Evolutionary conservation across 1,140 invertebrate species (phyloP).

Genomic region (Andrena cerasifolii): DNA sequence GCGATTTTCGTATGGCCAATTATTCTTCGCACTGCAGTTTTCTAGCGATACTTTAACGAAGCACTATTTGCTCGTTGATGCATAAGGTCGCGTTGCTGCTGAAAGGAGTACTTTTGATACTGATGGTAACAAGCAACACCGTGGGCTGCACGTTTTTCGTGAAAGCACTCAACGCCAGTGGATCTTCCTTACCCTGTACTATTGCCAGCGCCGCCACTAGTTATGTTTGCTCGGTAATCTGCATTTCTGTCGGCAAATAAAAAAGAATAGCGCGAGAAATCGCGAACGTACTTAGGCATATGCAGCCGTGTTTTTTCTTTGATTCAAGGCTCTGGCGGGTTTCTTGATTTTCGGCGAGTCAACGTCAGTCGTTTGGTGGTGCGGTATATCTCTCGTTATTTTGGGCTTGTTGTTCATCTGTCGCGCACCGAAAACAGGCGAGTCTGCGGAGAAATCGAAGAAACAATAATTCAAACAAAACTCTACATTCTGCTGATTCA

Average conservation of each 20-base stretch:
- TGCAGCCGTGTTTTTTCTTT: slow-evolving; percentile 14
- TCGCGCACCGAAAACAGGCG: slow-evolving; percentile 56
- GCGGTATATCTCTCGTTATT: slow-evolving; percentile 82
- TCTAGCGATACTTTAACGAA: not conserved
- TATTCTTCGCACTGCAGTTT: not conserved
- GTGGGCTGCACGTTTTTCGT: slow-evolving; percentile 85
- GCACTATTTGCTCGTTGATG: not conserved
- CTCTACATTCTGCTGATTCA: not conserved
- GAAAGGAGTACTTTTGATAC: slow-evolving; percentile 77
- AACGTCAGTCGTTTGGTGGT: slow-evolving; percentile 83
- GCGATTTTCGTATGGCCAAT: not conserved
- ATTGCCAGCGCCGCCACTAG: slow-evolving; percentile 85
- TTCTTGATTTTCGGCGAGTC: slow-evolving; percentile 82
- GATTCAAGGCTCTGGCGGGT: slow-evolving; percentile 82
- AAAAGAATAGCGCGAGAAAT: slow-evolving; percentile 9
- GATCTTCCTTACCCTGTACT: slow-evolving; percentile 84
- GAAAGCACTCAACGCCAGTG: slow-evolving; percentile 82
- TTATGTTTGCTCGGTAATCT: slow-evolving; percentile 85
- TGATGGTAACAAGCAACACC: slow-evolving; percentile 84
- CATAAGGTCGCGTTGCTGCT: slow-evolving; percentile 58
- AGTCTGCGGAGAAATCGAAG: slow-evolving; percentile 61
- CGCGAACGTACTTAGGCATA: too few relatives aligned
- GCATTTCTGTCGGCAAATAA: not conserved
- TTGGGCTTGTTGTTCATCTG: slow-evolving; percentile 81
- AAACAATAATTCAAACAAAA: slow-evolving; percentile 54